A percentile compares a stretch with the other conserved stretches of the same genome.
These are phyloP conservation scores for Caenorhabditis afra DNA, from an alignment of 2,888 invertebrate genomes.

Conservation along the genomic window DNA sequence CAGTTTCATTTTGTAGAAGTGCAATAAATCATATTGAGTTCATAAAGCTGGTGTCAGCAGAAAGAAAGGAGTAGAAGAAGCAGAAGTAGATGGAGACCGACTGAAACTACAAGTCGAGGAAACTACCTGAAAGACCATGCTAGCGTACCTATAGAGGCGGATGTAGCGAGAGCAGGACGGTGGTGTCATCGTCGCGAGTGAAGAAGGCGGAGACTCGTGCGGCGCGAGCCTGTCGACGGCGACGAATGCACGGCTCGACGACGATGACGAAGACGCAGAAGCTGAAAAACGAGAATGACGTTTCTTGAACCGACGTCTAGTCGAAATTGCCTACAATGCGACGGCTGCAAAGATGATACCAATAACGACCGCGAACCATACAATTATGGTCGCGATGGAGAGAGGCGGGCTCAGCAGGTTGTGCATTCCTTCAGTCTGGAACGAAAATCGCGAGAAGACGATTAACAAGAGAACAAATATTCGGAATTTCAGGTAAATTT, in stretches of 20 bases:
- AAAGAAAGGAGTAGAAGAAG: constrained; percentile 1
- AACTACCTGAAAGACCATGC: too few species aligned
- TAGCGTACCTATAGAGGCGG: too few species aligned
- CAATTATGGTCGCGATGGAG: not conserved
- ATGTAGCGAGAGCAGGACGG: constrained; percentile 3
- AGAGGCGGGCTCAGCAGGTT: constrained; percentile 15
- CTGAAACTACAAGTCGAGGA: not conserved
- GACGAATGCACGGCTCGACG: constrained; percentile 19
- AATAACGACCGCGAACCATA: constrained; percentile 9
- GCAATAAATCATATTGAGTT: too few species aligned
- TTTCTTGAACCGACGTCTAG: too few species aligned
- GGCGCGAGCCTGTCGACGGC: constrained; percentile 19
- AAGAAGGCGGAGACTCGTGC: constrained; percentile 30
- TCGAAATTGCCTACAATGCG: not conserved
- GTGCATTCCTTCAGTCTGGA: not conserved
- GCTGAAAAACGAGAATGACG: constrained; percentile 7
- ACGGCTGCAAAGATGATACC: constrained; percentile 1
- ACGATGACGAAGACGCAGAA: constrained; percentile 13
- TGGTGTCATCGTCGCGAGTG: constrained; percentile 29
- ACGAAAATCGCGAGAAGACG: not conserved
- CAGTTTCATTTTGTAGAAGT: too few species aligned
- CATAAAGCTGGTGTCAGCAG: not conserved
- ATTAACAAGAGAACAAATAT: not conserved
- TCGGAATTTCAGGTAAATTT: not conserved
- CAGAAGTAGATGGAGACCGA: not conserved